A percentile compares a stretch with the other conserved stretches of the same genome.
Evolutionary conservation across 2,797 vertebrate species (phyloP).

Genomic region (Lophotriccus pileatus): DNA sequence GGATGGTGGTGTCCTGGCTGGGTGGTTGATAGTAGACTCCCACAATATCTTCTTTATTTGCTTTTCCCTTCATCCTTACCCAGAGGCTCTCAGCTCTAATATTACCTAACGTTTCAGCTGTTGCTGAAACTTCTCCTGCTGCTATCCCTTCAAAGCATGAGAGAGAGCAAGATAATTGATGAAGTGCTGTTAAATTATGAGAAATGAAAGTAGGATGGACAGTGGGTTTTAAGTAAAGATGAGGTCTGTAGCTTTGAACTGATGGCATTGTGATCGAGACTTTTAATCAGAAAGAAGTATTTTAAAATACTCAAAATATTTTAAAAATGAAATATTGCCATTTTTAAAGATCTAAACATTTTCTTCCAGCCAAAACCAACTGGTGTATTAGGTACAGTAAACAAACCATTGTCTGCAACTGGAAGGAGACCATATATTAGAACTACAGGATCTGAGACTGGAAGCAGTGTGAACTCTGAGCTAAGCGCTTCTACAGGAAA

Average conservation of each 20-base stretch:
- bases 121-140: not conserved
- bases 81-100: not conserved
- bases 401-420: conserved; percentile 93
- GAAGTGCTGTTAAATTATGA: not conserved
- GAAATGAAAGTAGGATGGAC: not conserved
- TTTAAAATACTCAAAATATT: not conserved
- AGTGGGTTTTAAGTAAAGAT: not conserved
- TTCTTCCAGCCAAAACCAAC: conserved; percentile 88
- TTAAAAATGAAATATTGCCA: not conserved
- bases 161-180: not conserved
- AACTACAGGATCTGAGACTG: conserved; percentile 82
- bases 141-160: not conserved
- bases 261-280: not conserved
- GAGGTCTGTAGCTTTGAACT: not conserved
- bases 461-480: conserved; percentile 88
- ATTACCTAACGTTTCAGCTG: not conserved
- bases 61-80: not conserved
- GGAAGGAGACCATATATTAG: conserved; percentile 90
- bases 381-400: conserved; percentile 90
- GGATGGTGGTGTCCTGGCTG: not conserved
- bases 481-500: conserved; percentile 84
- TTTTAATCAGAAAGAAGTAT: not conserved
- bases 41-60: not conserved
- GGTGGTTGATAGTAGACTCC: not conserved
- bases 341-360: not conserved